These are phyloP conservation scores for Phataginus tricuspis DNA, from an alignment of 2,797 vertebrate genomes.

Conservation along the genomic window DNA sequence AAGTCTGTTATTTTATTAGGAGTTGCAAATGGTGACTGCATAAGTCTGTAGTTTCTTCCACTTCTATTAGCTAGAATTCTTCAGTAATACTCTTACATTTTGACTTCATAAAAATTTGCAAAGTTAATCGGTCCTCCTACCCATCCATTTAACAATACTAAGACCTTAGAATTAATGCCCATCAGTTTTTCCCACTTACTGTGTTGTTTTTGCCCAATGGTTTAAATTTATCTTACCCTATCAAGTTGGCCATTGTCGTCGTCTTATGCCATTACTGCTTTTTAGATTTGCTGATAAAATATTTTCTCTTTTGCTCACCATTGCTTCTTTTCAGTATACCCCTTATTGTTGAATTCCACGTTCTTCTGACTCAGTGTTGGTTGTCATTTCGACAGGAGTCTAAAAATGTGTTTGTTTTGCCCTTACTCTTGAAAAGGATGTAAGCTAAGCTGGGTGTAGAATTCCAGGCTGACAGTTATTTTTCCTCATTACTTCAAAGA, in stretches of 20 bases:
- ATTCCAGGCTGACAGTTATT: not conserved
- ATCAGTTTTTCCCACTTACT: not conserved
- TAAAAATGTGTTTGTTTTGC: not conserved
- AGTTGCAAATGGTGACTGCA: not conserved
- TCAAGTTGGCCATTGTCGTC: not conserved
- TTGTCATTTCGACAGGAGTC: not conserved
- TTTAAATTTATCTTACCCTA: not conserved
- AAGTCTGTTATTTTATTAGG: not conserved
- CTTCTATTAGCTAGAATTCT: not conserved
- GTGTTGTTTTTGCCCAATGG: no score
- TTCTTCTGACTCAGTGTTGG: not conserved
- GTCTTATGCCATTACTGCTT: no score
- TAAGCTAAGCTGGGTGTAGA: not conserved
- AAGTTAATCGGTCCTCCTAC: not conserved
- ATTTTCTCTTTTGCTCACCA: not conserved
- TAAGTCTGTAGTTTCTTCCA: not conserved
- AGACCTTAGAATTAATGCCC: not conserved
- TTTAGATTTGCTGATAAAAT: no score
- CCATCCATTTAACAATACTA: not conserved
- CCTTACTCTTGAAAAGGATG: not conserved
- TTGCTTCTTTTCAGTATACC: not conserved
- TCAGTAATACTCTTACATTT: not conserved
- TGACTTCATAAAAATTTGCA: not conserved
- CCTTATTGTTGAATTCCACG: not conserved
- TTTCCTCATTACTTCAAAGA: not conserved